Percentiles rank a stretch among this genome's conserved stretches.
These are phyloP conservation scores for Oncopeltus fasciatus DNA, from an alignment of 1,140 invertebrate genomes.

Conservation along the genomic window DNA sequence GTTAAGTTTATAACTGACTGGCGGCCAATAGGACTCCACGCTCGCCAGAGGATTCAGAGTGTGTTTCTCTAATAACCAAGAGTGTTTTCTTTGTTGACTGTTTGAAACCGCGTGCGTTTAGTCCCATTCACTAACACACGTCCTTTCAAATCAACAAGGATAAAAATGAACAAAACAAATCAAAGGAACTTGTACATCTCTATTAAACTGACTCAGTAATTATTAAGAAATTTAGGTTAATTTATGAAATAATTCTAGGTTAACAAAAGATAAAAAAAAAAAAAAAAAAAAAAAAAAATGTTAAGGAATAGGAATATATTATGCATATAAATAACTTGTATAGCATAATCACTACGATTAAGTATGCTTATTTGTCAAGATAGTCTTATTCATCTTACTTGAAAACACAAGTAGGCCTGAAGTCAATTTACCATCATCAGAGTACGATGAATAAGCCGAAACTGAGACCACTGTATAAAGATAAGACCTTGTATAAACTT, in stretches of 20 bases:
- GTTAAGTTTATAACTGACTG: too few relatives aligned
- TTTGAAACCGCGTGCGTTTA: background rate
- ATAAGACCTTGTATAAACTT: background rate
- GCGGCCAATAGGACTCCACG: too few relatives aligned
- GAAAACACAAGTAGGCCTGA: conserved; percentile 4
- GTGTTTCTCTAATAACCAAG: too few relatives aligned
- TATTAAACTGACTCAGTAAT: background rate
- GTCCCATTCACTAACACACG: background rate
- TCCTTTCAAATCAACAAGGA: background rate
- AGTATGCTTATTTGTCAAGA: too few relatives aligned
- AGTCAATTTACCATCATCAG: background rate
- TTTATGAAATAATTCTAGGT: too few relatives aligned
- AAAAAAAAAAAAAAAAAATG: too few relatives aligned
- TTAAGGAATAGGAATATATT: too few relatives aligned
- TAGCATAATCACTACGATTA: too few relatives aligned
- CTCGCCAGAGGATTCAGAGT: too few relatives aligned
- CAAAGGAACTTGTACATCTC: background rate
- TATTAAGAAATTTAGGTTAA: too few relatives aligned
- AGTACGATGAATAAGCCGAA: background rate
- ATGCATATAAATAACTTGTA: too few relatives aligned
- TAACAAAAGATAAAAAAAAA: too few relatives aligned
- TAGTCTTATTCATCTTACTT: background rate
- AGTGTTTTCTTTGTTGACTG: background rate
- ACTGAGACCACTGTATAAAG: background rate
- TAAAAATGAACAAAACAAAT: background rate